phyloP scores from a whole-genome alignment of 2,888 invertebrate genomes.

The Cephus pulcher region DNA sequence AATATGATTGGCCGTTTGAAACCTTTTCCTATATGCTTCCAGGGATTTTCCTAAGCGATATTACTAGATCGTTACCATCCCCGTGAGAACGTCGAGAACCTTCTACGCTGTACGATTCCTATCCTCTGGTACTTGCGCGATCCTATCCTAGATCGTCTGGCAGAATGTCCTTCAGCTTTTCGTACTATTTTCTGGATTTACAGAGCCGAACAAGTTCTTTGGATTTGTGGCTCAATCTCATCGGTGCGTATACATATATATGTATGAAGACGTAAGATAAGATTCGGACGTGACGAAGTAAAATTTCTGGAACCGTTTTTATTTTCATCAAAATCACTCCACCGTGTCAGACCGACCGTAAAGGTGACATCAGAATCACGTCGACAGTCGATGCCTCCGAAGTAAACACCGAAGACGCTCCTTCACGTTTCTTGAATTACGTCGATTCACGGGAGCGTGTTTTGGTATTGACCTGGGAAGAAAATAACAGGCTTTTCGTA shows the following conservation, averaged over 20 bases:
- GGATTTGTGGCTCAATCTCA: neutral
- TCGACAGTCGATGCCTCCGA: neutral
- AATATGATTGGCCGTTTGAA: neutral
- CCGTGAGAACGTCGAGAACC: neutral
- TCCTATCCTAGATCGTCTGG: neutral
- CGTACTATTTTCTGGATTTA: neutral
- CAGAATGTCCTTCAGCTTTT: neutral
- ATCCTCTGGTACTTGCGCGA: neutral
- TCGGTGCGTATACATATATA: neutral
- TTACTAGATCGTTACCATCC: neutral
- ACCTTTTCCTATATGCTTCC: neutral
- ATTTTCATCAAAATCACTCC: neutral
- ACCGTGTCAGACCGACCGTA: neutral
- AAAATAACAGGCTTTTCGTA: neutral
- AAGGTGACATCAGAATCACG: neutral
- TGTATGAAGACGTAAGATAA: neutral
- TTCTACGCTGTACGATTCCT: neutral
- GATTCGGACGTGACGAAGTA: neutral
- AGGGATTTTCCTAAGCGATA: neutral
- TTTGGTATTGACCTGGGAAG: neutral
- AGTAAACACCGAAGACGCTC: neutral
- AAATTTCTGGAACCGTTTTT: neutral
- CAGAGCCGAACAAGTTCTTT: neutral
- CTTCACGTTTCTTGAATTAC: neutral
- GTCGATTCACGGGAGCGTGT: neutral